Evolutionary conservation across 2,888 invertebrate genomes (phyloP).

Genomic region (Colletes collaris): DNA sequence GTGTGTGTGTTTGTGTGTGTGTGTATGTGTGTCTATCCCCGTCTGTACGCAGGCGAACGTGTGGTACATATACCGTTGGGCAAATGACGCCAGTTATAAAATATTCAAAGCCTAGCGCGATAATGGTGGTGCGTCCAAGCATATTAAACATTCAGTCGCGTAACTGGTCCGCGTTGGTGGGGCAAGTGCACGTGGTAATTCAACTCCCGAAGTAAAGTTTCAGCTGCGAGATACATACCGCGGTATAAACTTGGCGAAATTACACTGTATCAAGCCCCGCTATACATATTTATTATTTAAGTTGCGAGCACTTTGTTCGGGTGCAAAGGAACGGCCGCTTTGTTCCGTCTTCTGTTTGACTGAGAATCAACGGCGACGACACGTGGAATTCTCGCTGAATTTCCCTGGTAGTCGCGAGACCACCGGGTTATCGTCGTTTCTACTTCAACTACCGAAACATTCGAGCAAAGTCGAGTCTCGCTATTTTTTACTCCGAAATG

Average conservation of each 20-base stretch:
- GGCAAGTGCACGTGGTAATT: slow-evolving; percentile 64
- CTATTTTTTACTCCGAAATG: no score
- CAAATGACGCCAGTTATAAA: slow-evolving; percentile 61
- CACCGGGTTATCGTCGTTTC: no score
- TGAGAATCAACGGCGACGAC: slow-evolving; percentile 31
- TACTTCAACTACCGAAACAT: no score
- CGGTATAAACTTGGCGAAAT: slow-evolving; percentile 64
- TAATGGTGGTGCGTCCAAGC: slow-evolving; percentile 72
- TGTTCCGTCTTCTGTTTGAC: slow-evolving; percentile 35
- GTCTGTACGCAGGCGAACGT: neutral
- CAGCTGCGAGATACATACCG: slow-evolving; percentile 52
- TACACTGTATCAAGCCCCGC: slow-evolving; percentile 57
- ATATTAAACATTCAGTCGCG: slow-evolving; percentile 72
- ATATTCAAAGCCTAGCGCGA: slow-evolving; percentile 72
- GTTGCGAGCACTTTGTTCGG: slow-evolving; percentile 43
- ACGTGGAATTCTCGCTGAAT: slow-evolving; percentile 7
- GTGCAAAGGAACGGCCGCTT: slow-evolving; percentile 42
- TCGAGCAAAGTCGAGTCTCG: no score
- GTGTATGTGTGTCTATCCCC: slow-evolving; percentile 11
- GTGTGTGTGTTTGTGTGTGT: neutral
- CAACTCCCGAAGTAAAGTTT: slow-evolving; percentile 66
- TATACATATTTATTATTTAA: slow-evolving; percentile 63
- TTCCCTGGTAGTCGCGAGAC: neutral
- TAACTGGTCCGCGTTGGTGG: slow-evolving; percentile 55
- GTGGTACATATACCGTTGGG: slow-evolving; percentile 5